These are phyloP conservation scores for Limnothrissa miodon DNA, from an alignment of 2,113 vertebrate genomes.

Conservation along the genomic window DNA sequence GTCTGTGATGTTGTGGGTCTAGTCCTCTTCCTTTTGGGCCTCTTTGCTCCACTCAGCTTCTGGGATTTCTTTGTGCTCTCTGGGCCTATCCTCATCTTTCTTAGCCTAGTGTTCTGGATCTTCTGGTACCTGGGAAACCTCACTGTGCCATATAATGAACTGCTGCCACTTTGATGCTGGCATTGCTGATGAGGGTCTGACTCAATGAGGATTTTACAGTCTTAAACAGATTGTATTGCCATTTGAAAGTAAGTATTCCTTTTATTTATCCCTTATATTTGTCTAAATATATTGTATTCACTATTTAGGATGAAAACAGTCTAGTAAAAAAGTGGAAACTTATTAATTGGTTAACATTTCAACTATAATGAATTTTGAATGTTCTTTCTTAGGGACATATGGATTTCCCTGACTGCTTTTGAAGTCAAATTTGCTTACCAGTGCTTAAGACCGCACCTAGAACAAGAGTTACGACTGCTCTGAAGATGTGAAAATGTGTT, in stretches of 20 bases:
- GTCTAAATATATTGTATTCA: neutral
- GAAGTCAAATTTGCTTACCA: neutral
- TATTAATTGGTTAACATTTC: neutral
- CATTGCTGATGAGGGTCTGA: neutral
- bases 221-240: neutral
- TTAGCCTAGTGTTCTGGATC: conserved; percentile 84
- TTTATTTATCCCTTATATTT: neutral
- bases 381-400: neutral
- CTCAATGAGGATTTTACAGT: neutral
- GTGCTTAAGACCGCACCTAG: neutral
- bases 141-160: conserved; percentile 66
- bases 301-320: neutral
- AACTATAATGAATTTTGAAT: neutral
- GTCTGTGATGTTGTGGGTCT: conserved; percentile 72
- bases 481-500: neutral
- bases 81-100: conserved; percentile 77
- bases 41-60: conserved; percentile 69
- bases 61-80: conserved; percentile 86
- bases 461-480: neutral
- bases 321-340: neutral
- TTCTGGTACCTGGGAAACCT: conserved; percentile 85
- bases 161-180: conserved; percentile 39
- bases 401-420: neutral
- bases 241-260: neutral
- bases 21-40: conserved; percentile 75